Evolutionary conservation across 2,797 vertebrate species (phyloP).

Genomic region (Hoplostethus atlanticus): DNA sequence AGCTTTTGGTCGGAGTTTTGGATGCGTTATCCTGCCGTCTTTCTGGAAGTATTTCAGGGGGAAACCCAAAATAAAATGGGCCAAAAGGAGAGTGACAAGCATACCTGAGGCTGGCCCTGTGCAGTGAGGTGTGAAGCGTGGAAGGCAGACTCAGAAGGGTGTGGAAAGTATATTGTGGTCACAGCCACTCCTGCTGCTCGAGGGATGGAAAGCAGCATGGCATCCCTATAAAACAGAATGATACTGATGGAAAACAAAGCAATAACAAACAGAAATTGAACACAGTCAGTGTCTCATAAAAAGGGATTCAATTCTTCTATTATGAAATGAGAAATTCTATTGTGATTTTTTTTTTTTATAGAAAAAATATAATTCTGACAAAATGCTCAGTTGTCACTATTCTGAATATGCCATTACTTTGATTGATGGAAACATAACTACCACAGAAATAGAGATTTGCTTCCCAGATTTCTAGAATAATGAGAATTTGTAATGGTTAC

Average conservation of each 20-base stretch:
- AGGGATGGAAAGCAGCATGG: slow-evolving; percentile 25
- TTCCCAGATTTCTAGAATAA: slow-evolving; percentile 57
- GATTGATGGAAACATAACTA: slow-evolving; percentile 65
- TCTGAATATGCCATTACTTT: slow-evolving; percentile 19
- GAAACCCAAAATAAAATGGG: slow-evolving; percentile 47
- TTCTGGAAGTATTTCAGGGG: slow-evolving; percentile 56
- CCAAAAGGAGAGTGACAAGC: slow-evolving; percentile 38
- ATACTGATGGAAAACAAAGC: neutral
- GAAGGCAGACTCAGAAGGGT: slow-evolving; percentile 26
- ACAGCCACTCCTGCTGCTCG: slow-evolving; percentile 24
- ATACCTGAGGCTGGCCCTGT: slow-evolving; percentile 59
- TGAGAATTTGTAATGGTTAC: slow-evolving; percentile 52
- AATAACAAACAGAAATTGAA: neutral
- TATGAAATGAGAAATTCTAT: neutral
- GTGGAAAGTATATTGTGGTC: slow-evolving; percentile 28
- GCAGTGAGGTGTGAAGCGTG: slow-evolving; percentile 39
- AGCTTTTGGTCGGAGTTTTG: slow-evolving; percentile 49
- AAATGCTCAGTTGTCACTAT: slow-evolving; percentile 21
- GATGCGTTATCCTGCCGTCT: slow-evolving; percentile 34
- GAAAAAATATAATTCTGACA: neutral
- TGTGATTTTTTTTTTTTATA: neutral
- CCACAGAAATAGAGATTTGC: slow-evolving; percentile 48
- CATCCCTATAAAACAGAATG: slow-evolving; percentile 29
- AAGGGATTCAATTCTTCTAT: too few relatives aligned
- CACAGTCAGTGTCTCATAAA: neutral